These are phyloP conservation scores for Pithys albifrons DNA, from an alignment of 2,113 vertebrate species.

Conservation along the genomic window DNA sequence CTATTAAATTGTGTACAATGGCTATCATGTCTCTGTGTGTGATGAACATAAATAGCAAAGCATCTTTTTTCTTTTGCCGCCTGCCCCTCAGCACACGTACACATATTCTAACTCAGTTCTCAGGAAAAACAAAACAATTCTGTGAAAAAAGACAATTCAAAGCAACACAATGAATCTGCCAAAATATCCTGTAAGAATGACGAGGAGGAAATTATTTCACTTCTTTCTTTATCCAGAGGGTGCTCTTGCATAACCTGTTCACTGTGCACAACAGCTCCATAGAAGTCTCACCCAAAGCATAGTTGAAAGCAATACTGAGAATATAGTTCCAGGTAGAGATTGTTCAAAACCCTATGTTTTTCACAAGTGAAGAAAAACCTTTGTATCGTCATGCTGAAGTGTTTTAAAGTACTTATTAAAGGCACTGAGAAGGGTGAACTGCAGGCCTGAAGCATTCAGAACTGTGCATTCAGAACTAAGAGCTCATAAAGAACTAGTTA, in stretches of 20 bases:
- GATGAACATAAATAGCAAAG: neutral
- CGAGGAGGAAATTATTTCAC: constrained; percentile 72
- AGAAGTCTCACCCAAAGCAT: neutral
- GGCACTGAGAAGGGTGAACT: neutral
- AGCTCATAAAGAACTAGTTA: neutral
- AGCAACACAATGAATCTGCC: constrained; percentile 59
- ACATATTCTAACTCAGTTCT: neutral
- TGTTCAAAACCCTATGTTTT: neutral
- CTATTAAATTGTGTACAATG: neutral
- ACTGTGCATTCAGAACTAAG: neutral
- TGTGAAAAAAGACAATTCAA: constrained; percentile 64
- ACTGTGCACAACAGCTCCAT: neutral
- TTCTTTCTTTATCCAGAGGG: constrained; percentile 22
- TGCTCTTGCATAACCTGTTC: constrained; percentile 20
- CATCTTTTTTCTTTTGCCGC: neutral
- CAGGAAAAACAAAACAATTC: constrained; percentile 65
- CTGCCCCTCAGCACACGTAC: constrained; percentile 8
- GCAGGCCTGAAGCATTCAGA: neutral
- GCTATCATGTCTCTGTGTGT: neutral
- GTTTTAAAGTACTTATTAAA: neutral
- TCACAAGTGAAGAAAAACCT: neutral
- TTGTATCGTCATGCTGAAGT: neutral
- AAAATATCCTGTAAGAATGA: constrained; percentile 51
- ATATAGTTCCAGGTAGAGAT: neutral
- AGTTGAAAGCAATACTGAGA: neutral